These are phyloP conservation scores for Xanthia togata DNA, from an alignment of 2,888 invertebrate species.

Conservation along the genomic window DNA sequence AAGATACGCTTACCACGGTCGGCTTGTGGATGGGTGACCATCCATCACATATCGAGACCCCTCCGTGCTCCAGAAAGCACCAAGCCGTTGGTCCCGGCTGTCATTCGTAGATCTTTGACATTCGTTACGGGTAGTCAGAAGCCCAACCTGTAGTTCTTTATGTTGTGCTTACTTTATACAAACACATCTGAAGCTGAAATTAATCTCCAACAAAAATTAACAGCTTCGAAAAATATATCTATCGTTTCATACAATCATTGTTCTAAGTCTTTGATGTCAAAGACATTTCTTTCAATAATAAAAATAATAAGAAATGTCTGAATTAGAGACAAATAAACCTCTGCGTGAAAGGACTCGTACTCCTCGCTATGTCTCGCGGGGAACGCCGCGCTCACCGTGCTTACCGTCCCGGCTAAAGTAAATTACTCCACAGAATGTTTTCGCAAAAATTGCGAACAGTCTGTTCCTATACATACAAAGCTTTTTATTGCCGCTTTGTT, in stretches of 20 bases:
- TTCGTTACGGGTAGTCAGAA: no score
- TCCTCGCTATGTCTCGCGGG: constrained; percentile 39
- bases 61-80: no score
- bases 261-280: constrained; percentile 30
- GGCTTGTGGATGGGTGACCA: no score
- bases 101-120: no score
- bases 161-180: not conserved
- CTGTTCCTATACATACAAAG: constrained; percentile 22
- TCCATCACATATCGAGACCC: no score
- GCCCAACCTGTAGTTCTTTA: not conserved
- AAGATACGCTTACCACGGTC: no score
- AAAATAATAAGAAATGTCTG: no score
- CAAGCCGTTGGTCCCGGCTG: no score
- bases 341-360: constrained; percentile 28
- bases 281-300: constrained; percentile 42
- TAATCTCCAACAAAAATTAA: not conserved
- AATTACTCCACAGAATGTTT: constrained; percentile 46
- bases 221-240: not conserved
- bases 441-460: constrained; percentile 36
- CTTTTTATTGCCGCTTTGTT: constrained; percentile 48
- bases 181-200: constrained; percentile 1
- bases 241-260: constrained; percentile 28
- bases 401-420: constrained; percentile 33
- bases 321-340: constrained; percentile 49
- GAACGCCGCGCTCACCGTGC: constrained; percentile 10